Evolutionary conservation across 2,797 vertebrate genomes (phyloP).

Genomic region (Ptychadena robeensis): DNA sequence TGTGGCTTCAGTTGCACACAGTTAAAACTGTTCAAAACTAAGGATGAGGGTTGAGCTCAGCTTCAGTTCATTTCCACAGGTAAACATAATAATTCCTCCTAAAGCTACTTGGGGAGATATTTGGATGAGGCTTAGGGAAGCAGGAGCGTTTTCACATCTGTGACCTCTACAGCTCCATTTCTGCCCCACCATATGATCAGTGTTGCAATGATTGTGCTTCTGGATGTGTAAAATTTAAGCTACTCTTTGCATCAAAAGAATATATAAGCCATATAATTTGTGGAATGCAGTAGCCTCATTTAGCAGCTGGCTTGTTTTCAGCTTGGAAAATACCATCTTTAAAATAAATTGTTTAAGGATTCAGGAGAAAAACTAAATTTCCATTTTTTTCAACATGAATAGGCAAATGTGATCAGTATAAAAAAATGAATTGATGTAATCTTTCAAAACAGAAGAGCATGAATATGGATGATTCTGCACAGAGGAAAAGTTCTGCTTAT

Average conservation of each 20-base stretch:
- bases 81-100: not conserved
- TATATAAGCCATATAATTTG: not conserved
- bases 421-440: slow-evolving; percentile 46
- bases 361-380: slow-evolving; percentile 4
- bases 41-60: too few species aligned
- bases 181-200: not conserved
- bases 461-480: slow-evolving; percentile 41
- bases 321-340: slow-evolving; percentile 5
- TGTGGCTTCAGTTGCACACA: too few species aligned
- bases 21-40: too few species aligned
- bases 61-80: too few species aligned
- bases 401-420: slow-evolving; percentile 26
- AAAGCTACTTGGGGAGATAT: not conserved
- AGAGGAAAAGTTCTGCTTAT: slow-evolving; percentile 35
- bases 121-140: not conserved
- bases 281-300: not conserved
- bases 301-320: not conserved
- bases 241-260: not conserved
- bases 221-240: not conserved
- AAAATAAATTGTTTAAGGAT: slow-evolving; percentile 5
- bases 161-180: not conserved
- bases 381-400: slow-evolving; percentile 3
- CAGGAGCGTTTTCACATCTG: not conserved
- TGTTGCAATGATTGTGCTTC: not conserved
- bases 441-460: slow-evolving; percentile 30